A percentile compares a stretch with the other conserved stretches of the same genome.
phyloP scores from a whole-genome alignment of 1,140 invertebrate species.

The Ladona fulva region DNA sequence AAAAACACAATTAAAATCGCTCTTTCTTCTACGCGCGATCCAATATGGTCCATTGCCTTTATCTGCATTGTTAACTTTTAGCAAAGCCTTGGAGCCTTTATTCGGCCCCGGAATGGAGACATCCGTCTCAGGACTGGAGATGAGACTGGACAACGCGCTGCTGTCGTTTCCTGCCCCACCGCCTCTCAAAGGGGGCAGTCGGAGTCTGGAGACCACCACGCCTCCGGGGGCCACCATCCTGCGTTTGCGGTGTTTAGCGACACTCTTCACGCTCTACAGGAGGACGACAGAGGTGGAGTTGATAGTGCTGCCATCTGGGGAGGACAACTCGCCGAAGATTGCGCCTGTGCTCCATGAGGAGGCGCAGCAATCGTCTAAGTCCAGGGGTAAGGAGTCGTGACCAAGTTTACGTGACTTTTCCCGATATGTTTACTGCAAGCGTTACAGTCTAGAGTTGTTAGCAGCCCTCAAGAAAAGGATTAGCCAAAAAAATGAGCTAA shows the following conservation, averaged over 20 bases:
- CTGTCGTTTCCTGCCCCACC: not conserved
- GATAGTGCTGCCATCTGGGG: not conserved
- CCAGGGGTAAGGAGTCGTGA: not conserved
- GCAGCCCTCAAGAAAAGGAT: too few species aligned
- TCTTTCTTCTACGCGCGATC: too few species aligned
- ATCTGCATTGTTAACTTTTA: too few species aligned
- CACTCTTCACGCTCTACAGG: constrained; percentile 36
- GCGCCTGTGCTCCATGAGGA: not conserved
- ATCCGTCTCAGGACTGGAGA: not conserved
- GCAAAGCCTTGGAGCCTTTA: not conserved
- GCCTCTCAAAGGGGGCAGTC: not conserved
- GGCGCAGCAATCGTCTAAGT: not conserved
- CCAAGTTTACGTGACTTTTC: too few species aligned
- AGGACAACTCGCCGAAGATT: not conserved
- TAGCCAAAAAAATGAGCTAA: too few species aligned
- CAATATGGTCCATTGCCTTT: too few species aligned
- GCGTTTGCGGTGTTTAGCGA: constrained; percentile 37
- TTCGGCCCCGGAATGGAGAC: not conserved
- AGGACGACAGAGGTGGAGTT: constrained; percentile 29
- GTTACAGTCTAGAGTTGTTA: too few species aligned
- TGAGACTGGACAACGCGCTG: not conserved
- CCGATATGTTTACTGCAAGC: too few species aligned
- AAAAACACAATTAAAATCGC: too few species aligned
- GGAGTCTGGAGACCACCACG: not conserved
- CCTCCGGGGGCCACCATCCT: constrained; percentile 20